Evolutionary conservation across 2,797 vertebrate species (phyloP), one percentile per base, ranked within the genome.

Genomic region (Stomatorhinus walkeri): DNA sequence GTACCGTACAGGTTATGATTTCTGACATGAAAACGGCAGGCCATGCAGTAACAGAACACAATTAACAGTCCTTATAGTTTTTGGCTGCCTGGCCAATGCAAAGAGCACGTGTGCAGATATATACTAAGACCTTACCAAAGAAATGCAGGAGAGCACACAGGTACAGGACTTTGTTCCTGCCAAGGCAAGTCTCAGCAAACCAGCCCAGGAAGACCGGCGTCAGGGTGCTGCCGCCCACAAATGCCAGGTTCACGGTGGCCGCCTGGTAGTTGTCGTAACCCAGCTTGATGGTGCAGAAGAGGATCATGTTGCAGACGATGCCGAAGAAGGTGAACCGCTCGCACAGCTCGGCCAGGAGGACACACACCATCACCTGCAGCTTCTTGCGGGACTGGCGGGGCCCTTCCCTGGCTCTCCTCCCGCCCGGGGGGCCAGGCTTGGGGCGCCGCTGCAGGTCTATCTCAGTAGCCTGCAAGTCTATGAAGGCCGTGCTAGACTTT

Each of bases 291-390:
- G 96, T 98, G 94, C 98, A 98, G 93, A 98, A 99, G 12, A 98
- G 94, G 90, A 98, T 97, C 96, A 95, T 96, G 92, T 98, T 99
- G 93, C 98, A 98, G 79, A 98, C 95, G 0, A 98, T 97, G 92
- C 97, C 97, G 40, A 97, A 97, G 93, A 99, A 98, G 0, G 96
- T 95, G 91, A 99, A 98, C 72, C 97, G 95, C 92, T 99, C 97
- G 0, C 96, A 98, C 43, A 99, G 93, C 91, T 98, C 97, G 92
- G 98, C 97, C 32, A 98, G 94, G 90, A 99, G 93, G 54, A 97
- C 93, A 19, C 96, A 98, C 22, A 98, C 90, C 9, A 96, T 96
- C 24, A 95, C 95, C 28, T 95, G 96, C 7, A 97, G 91, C 91
- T 96, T 97, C 91, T 95, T 97, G 89, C 91, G 52, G 14, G 85